Evolutionary conservation across 2,888 invertebrate genomes (phyloP).

Genomic region (Drosophila demipolita): DNA sequence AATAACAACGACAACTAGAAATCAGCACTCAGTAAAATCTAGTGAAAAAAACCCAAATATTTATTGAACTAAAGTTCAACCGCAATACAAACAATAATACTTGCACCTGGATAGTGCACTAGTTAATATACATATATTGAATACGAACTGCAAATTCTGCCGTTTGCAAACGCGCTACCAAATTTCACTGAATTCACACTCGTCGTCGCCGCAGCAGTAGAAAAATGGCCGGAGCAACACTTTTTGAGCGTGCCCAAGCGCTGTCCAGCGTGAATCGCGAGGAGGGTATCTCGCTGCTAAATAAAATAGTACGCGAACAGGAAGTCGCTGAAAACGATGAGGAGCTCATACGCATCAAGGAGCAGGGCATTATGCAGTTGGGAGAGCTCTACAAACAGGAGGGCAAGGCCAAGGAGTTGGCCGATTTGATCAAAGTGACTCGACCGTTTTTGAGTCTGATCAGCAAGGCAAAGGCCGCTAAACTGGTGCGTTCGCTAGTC

Average conservation of each 20-base stretch:
- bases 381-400: conserved; percentile 96
- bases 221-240: conserved; percentile 94
- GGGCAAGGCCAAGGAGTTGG: conserved; percentile 96
- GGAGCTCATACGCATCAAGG: conserved; percentile 95
- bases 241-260: conserved; percentile 94
- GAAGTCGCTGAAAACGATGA: conserved; percentile 93
- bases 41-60: conserved; percentile 59
- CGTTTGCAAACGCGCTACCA: conserved; percentile 25
- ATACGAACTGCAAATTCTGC: conserved; percentile 23
- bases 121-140: conserved; percentile 28
- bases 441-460: conserved; percentile 97
- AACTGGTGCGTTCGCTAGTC: conserved; percentile 97
- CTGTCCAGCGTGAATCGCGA: conserved; percentile 91
- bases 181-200: conserved; percentile 35
- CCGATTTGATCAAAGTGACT: conserved; percentile 96
- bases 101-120: conserved; percentile 35
- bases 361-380: conserved; percentile 96
- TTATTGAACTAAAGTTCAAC: neutral
- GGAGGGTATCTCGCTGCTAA: conserved; percentile 90
- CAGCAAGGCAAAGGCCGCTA: conserved; percentile 99
- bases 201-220: conserved; percentile 61
- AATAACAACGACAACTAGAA: conserved; percentile 71
- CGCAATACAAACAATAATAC: conserved; percentile 32
- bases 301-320: conserved; percentile 92
- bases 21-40: conserved; percentile 55